These are phyloP conservation scores for Branchellion lobata DNA, from an alignment of 2,888 invertebrate species.

Conservation along the genomic window DNA sequence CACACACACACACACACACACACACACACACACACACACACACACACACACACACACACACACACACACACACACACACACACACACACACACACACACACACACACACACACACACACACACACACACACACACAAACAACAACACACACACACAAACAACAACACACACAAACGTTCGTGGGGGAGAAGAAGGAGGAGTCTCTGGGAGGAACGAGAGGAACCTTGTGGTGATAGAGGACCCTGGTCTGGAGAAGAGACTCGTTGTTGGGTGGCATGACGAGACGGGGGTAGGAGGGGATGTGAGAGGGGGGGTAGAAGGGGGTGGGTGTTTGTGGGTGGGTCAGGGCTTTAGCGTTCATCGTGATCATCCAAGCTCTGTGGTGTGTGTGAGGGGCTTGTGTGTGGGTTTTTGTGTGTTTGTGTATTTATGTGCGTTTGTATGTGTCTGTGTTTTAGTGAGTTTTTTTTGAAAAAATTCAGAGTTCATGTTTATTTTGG, in stretches of 20 bases:
- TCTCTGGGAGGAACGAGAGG: constrained; percentile 12
- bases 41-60: too few species aligned
- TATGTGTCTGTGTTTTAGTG: constrained; percentile 1
- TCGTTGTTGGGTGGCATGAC: constrained; percentile 37
- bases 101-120: too few species aligned
- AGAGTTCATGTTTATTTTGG: too few species aligned
- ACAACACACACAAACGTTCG: neutral
- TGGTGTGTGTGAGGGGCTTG: neutral
- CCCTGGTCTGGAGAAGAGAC: constrained; percentile 43
- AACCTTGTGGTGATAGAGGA: constrained; percentile 27
- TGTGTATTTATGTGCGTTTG: neutral
- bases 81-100: too few species aligned
- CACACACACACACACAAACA: too few species aligned
- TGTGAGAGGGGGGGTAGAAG: constrained; percentile 34
- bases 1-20: too few species aligned
- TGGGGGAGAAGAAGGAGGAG: neutral
- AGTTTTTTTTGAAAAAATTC: too few species aligned
- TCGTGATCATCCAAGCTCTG: constrained; percentile 20
- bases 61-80: too few species aligned
- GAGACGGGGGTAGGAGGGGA: constrained; percentile 39
- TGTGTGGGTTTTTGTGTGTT: neutral
- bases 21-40: too few species aligned
- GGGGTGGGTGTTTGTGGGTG: constrained; percentile 35
- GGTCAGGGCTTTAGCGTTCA: constrained; percentile 44
- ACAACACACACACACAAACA: too few species aligned